Percentiles rank a stretch among this genome's conserved stretches.
phyloP scores from a whole-genome alignment of 2,797 vertebrate genomes.

The Cryptoblepharus egeriae region DNA sequence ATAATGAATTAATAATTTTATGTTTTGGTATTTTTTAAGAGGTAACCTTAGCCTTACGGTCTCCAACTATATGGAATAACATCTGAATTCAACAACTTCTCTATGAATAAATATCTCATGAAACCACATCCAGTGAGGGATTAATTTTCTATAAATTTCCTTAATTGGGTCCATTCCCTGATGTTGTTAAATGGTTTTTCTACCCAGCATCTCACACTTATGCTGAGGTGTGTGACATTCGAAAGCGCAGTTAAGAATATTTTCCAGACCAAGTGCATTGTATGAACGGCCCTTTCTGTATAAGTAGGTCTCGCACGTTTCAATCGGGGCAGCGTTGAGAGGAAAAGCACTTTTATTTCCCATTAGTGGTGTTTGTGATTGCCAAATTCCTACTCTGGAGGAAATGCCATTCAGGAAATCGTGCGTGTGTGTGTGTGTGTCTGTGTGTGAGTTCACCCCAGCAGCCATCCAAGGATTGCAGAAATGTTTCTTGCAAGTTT shows the following conservation, averaged over 20 bases:
- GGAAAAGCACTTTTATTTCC: not conserved
- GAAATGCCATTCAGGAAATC: not conserved
- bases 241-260: not conserved
- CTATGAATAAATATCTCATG: not conserved
- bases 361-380: not conserved
- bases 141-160: not conserved
- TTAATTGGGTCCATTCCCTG: not conserved
- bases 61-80: too few relatives aligned
- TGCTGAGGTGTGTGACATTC: not conserved
- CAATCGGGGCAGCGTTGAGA: not conserved
- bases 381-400: not conserved
- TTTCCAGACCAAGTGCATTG: not conserved
- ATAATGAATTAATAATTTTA: not conserved
- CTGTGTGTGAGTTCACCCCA: not conserved
- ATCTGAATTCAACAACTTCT: not conserved
- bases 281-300: not conserved
- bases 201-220: not conserved
- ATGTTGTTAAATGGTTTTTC: not conserved
- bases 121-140: not conserved
- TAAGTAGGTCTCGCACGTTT: not conserved
- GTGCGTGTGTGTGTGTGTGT: not conserved
- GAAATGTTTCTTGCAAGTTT: conserved; percentile 22
- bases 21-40: not conserved
- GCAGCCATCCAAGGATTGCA: not conserved
- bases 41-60: not conserved